Base-by-base conservation (phyloP, 2,888 invertebrate species). In the Acrobasis suavella region DNA sequence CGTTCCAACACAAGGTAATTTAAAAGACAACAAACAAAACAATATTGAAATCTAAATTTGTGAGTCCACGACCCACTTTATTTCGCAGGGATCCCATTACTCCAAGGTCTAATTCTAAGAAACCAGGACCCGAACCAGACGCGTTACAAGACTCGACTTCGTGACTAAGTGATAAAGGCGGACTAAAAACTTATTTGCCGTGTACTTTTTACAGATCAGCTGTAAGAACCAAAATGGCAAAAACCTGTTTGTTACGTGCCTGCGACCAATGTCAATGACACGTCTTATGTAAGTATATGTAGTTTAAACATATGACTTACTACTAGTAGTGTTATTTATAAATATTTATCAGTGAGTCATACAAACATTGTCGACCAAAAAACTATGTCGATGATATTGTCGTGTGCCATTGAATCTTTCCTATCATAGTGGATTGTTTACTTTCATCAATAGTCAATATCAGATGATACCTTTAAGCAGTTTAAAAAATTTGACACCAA, bases 101-200 rank as follows among this genome's bases (percentile, higher is more conserved):
- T 46, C 58, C 46, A 46, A 59, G 50, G 32, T 50, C 59, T 50
- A 15, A 32, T 37, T 37, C 38, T 37, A 10, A 32, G 16, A 56
- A 56, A 56, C 16, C 55, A 12, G 9, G 39, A 39, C 12, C 39
- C 37, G 51, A 50, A 37, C 14, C 10, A 16, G 17, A 39, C 39
- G 50, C 22, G 16, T 51, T 38, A 42, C 9, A 46, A 61, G 42
- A 61, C 51, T 46, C 22, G 16, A 54, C n/a, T 42, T 52, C 60
- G 60, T 61, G 60, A 61, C 54, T 9, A 22, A 17, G 32, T 46
- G 38, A 61, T 61, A 61, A 61, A 61, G 32, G n/a, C 37, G 32
- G 32, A 37, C 46, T 32, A 50, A 37, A 59, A 59, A 49, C n/a
- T 9, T 37, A 58, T 50, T 50, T 16, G 17, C 9, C 14, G 50